A percentile compares a stretch with the other conserved stretches of the same genome.
Evolutionary conservation across 2,797 vertebrate genomes (phyloP).

Genomic region (Halcyon smyrnensis): DNA sequence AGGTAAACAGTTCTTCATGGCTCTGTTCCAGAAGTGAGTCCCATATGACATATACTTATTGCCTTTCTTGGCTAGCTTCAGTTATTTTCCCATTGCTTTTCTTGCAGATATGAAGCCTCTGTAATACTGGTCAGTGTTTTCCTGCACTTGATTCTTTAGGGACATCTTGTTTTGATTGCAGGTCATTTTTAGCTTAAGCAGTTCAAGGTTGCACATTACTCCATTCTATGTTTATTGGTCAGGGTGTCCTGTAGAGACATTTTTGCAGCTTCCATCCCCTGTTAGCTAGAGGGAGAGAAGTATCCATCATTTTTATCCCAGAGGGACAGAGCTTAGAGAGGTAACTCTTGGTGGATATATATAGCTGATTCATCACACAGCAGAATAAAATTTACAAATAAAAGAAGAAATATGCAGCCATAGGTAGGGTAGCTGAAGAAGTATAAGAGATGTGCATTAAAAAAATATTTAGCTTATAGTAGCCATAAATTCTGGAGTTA

Average conservation of each 20-base stretch:
- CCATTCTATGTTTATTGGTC: not conserved
- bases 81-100: not conserved
- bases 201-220: not conserved
- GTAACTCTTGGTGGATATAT: not conserved
- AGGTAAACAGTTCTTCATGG: not conserved
- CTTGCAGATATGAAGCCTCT: not conserved
- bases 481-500: not conserved
- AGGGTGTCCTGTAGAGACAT: not conserved
- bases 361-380: not conserved
- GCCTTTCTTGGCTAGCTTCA: not conserved
- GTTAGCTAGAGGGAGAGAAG: not conserved
- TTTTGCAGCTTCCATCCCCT: not conserved
- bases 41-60: not conserved
- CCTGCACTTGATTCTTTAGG: not conserved
- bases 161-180: not conserved
- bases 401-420: not conserved
- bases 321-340: not conserved
- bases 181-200: not conserved
- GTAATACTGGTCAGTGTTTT: not conserved
- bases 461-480: not conserved
- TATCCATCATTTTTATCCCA: not conserved
- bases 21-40: not conserved
- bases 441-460: not conserved
- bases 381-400: not conserved
- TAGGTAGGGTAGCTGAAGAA: not conserved